Evolutionary conservation across 2,888 invertebrate genomes (phyloP), one percentile per base, ranked within the genome.

Genomic region (Rhingia rostrata): DNA sequence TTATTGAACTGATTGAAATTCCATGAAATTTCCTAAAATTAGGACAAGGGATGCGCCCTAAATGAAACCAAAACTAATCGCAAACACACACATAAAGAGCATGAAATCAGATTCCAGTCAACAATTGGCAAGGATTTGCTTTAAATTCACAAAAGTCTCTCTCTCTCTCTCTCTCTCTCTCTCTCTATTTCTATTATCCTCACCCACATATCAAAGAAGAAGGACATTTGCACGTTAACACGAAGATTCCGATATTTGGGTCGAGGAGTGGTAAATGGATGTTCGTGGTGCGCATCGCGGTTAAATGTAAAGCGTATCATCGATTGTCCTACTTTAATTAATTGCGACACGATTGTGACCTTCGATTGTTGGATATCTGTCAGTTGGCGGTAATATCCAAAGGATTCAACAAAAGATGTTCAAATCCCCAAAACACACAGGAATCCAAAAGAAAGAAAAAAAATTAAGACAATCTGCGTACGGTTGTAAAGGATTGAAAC

Each of bases 291-390:
- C 84, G 61, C 72, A 77, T 12, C 56, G 84, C 85, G 75, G 85
- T 77, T 77, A 63, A 77, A 67, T 47, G 81, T 72, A 81, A 85
- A 85, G 84, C 45, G 14, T 43, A 67, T 77, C 51, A 32, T 81
- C 37, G 33, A 85, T 85, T 81, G 63, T 85, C 12, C 32, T 61
- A 43, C 61, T 86, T 66, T 87, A 87, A 87, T 87, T 87, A 87
- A 86, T 85, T 86, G 85, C 86, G 85, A 87, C 87, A 87, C 87
- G 86, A 84, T 69, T 87, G 66, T 86, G 86, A 84, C 83, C 86
- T 87, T 87, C 86, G 77, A 84, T 86, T 70, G 83, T 61, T 79
- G 12, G 61, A 6, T 63, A 47, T 37, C 75, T 69, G 69, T 61
- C 69, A 54, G 54, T 64, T 72, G 61, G 78, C 83, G 79, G 79